Percentiles rank a stretch among this genome's conserved stretches.
These are phyloP conservation scores for Poecilia picta DNA, from an alignment of 2,797 vertebrate genomes.

Conservation along the genomic window DNA sequence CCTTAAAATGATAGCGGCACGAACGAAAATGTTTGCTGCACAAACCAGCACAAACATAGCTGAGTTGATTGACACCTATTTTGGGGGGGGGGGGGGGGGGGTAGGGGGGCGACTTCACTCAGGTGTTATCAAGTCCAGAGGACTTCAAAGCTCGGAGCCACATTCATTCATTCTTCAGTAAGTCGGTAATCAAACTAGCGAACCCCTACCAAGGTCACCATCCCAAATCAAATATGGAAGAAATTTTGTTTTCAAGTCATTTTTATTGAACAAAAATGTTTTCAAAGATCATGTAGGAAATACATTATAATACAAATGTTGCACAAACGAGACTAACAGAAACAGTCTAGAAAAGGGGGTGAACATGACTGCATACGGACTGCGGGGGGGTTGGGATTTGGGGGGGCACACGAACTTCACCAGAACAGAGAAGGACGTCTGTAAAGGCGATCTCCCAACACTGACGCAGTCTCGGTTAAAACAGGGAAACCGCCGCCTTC, in stretches of 20 bases:
- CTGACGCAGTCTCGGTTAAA: constrained; percentile 24
- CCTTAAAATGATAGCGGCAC: no score
- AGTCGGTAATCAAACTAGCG: no score
- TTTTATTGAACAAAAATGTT: constrained; percentile 76
- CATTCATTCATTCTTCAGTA: neutral
- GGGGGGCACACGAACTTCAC: constrained; percentile 2
- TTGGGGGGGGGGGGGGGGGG: no score
- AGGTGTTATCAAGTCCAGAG: neutral
- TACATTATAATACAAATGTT: constrained; percentile 73
- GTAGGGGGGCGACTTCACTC: no score
- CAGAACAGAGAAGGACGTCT: constrained; percentile 22
- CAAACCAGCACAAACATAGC: no score
- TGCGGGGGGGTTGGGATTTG: neutral
- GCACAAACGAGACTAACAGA: constrained; percentile 68
- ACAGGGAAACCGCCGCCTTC: neutral
- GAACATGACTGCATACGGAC: constrained; percentile 33
- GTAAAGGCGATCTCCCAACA: neutral
- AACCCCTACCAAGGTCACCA: no score
- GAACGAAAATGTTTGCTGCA: no score
- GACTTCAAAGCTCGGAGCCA: no score
- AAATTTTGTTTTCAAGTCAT: constrained; percentile 41
- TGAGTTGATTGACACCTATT: no score
- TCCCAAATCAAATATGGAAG: no score
- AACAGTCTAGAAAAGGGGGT: constrained; percentile 53
- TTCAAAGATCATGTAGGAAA: constrained; percentile 77